Percentiles rank a stretch among this genome's conserved stretches.
phyloP scores from a whole-genome alignment of 2,888 invertebrate species.

The Celastrina argiolus region DNA sequence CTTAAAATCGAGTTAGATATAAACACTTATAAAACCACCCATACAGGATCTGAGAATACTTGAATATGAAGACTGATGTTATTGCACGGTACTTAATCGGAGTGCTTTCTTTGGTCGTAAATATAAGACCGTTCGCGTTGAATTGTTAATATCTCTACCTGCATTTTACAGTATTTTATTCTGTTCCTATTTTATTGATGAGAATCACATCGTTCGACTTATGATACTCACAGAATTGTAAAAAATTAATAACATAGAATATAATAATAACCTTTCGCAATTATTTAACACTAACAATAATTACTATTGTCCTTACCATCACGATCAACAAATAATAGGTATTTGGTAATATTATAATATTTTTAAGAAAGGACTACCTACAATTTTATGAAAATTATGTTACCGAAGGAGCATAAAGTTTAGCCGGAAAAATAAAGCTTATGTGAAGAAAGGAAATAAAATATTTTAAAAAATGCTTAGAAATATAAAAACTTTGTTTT shows the following conservation, averaged over 20 bases:
- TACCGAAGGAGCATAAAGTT: too few relatives aligned
- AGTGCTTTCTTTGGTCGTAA: conserved; percentile 35
- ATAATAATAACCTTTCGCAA: too few relatives aligned
- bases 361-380: too few relatives aligned
- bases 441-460: too few relatives aligned
- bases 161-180: conserved; percentile 5
- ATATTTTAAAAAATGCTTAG: too few relatives aligned
- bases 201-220: neutral
- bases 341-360: too few relatives aligned
- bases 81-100: conserved; percentile 36
- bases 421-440: too few relatives aligned
- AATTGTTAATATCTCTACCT: conserved; percentile 21
- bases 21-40: neutral
- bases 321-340: too few relatives aligned
- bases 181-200: neutral
- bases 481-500: too few relatives aligned
- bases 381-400: too few relatives aligned
- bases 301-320: too few relatives aligned
- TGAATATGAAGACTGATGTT: conserved; percentile 32
- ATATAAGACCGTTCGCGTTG: conserved; percentile 27
- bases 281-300: too few relatives aligned
- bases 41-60: conserved; percentile 15
- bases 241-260: neutral
- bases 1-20: neutral
- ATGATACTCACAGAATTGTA: neutral